A percentile compares a stretch with the other conserved stretches of the same genome.
Evolutionary conservation across 1,140 invertebrate species (phyloP).

Genomic region (Pseudomyrmex pallidus): DNA sequence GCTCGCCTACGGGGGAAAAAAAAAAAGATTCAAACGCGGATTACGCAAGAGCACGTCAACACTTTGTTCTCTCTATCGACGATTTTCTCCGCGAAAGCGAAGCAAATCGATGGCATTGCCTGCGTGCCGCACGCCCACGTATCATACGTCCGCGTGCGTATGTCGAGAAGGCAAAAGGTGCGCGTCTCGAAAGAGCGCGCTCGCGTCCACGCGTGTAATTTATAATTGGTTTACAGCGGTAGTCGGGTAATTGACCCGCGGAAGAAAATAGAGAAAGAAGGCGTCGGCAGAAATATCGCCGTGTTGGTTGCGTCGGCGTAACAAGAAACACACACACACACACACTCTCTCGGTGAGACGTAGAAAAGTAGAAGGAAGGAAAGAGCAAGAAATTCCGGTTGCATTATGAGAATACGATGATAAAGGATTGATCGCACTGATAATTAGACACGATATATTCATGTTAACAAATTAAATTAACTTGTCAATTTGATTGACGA

Average conservation of each 20-base stretch:
- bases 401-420: too few species aligned
- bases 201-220: slow-evolving; percentile 44
- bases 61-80: slow-evolving; percentile 37
- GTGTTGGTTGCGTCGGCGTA: background rate
- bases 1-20: slow-evolving; percentile 31
- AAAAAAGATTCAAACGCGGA: background rate
- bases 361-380: too few species aligned
- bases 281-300: background rate
- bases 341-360: too few species aligned
- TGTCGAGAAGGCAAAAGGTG: slow-evolving; percentile 37
- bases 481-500: too few species aligned
- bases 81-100: slow-evolving; percentile 57
- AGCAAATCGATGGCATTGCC: slow-evolving; percentile 49
- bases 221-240: slow-evolving; percentile 57
- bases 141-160: background rate
- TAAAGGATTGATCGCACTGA: too few species aligned
- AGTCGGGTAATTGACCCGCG: background rate
- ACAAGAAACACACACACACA: too few species aligned
- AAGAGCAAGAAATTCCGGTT: too few species aligned
- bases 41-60: slow-evolving; percentile 52
- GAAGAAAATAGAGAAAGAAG: slow-evolving; percentile 40
- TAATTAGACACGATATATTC: too few species aligned
- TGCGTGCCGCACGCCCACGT: slow-evolving; percentile 60
- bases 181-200: background rate
- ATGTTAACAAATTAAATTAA: too few species aligned